phyloP scores from a whole-genome alignment of 2,888 invertebrate genomes.

The Atherix ibis region DNA sequence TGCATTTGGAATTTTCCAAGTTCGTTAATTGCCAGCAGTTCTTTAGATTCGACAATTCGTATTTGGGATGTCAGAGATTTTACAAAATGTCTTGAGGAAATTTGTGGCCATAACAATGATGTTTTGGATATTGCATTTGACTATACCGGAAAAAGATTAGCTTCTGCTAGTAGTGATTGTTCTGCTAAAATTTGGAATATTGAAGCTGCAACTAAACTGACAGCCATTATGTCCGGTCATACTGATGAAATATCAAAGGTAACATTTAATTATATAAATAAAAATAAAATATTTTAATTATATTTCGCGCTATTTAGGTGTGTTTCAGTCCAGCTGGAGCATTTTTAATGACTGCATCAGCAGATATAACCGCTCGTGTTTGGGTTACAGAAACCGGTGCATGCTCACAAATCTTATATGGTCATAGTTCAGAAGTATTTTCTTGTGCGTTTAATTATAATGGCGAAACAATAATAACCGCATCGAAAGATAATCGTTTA shows the following conservation, averaged over 20 bases:
- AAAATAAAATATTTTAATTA: neutral
- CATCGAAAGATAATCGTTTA: slow-evolving; percentile 69
- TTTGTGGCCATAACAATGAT: slow-evolving; percentile 47
- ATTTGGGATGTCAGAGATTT: slow-evolving; percentile 50
- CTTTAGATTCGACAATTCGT: slow-evolving; percentile 52
- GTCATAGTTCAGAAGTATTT: slow-evolving; percentile 66
- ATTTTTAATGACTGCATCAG: slow-evolving; percentile 56
- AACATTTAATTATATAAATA: slow-evolving; percentile 1
- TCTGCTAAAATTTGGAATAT: slow-evolving; percentile 58
- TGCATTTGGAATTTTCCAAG: slow-evolving; percentile 54
- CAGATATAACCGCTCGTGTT: slow-evolving; percentile 55
- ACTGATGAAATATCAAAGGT: slow-evolving; percentile 53
- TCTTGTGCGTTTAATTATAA: slow-evolving; percentile 67
- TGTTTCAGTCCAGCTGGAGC: slow-evolving; percentile 68
- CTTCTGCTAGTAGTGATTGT: slow-evolving; percentile 60
- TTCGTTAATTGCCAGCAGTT: slow-evolving; percentile 49
- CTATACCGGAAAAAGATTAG: slow-evolving; percentile 52
- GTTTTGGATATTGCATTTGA: slow-evolving; percentile 65
- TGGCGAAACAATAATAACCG: slow-evolving; percentile 63
- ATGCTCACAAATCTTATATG: slow-evolving; percentile 56
- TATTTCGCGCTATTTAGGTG: slow-evolving; percentile 44
- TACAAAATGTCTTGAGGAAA: slow-evolving; percentile 39
- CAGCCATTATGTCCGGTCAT: slow-evolving; percentile 47
- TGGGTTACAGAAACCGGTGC: slow-evolving; percentile 49
- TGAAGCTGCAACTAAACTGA: slow-evolving; percentile 36